phyloP scores from a whole-genome alignment of 2,113 vertebrate species.

The Perca fluviatilis region DNA sequence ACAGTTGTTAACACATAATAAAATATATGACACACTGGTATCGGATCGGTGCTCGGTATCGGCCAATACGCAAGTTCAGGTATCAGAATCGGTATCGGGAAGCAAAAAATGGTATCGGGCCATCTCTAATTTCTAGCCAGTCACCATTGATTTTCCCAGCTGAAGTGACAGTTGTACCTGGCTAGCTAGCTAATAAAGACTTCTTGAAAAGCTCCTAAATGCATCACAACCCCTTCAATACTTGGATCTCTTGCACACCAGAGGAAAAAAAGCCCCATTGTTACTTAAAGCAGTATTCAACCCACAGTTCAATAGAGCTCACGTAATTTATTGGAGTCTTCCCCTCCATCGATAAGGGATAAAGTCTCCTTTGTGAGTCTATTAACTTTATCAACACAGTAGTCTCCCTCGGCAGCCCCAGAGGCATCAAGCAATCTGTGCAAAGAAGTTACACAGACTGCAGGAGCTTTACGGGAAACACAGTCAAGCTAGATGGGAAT shows the following conservation, averaged over 20 bases:
- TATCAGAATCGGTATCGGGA: no score
- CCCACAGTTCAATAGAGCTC: conserved; percentile 10
- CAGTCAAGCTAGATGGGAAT: conserved; percentile 23
- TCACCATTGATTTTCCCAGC: no score
- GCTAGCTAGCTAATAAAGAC: not conserved
- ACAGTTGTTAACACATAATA: no score
- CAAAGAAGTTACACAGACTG: conserved; percentile 30
- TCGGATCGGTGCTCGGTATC: no score
- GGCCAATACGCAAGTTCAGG: no score
- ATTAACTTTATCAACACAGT: conserved; percentile 7
- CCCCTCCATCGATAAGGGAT: conserved; percentile 40
- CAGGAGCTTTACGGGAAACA: conserved; percentile 26
- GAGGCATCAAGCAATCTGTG: conserved; percentile 25
- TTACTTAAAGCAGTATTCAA: conserved; percentile 8
- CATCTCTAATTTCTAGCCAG: no score
- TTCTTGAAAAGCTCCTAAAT: not conserved
- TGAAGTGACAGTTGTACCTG: no score
- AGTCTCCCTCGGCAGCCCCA: conserved; percentile 16
- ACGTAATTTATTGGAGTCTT: not conserved
- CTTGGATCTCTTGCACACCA: not conserved
- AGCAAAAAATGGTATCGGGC: no score
- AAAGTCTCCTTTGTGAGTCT: conserved; percentile 45
- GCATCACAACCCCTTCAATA: not conserved
- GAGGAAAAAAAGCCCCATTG: not conserved
- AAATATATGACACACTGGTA: no score